Evolutionary conservation across 2,888 invertebrate genomes (phyloP), one percentile per base, ranked within the genome.

Genomic region (Chymomyza fuscimana): DNA sequence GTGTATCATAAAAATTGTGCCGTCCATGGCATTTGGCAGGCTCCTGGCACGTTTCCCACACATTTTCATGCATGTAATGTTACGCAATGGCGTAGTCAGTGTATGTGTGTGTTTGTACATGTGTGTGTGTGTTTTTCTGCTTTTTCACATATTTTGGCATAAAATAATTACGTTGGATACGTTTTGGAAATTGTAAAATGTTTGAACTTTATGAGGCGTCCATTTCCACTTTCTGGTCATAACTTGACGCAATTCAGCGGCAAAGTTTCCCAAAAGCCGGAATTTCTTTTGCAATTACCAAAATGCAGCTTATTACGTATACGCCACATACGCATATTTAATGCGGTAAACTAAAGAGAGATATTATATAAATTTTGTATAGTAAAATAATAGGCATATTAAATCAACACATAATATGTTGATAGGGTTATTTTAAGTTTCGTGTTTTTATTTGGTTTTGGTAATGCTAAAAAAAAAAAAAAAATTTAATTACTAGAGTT

Each of bases 401-500:
- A 46, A 46, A 46, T 12, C 40, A 7, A 0, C 40, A 46, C 12
- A 46, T 46, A 46, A 46, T 46, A 46, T 46, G 40, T 46, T 46
- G 10, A 10, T 12, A 46, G 10, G 12, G 12, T 46, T 46, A 12
- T 46, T 7, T 7, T 32, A 32, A 5, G 54, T 50, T 32, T 10
- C 54, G 10, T 61, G 12, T 29, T 40, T 7, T 10, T 65, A 69
- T 56, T 66, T 66, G 62, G 25, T 61, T 74, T 67, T 70, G 62
- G 58, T 64, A 46, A 60, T 54, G 68, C 75, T 36, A 5, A 84
- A 74, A 32, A 32, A 5, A 32, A 32, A 32, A 2, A 2, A 29
- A 32, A 73, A 84, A 80, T 79, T 84, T 86, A 84, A 86, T 83
- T 84, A 83, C 80, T 84, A 77, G 82, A 80, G 71, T 82, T 86